A percentile compares a stretch with the other conserved stretches of the same genome.
phyloP scores from a whole-genome alignment of 1,140 invertebrate genomes.

The Trichonephila clavata region DNA sequence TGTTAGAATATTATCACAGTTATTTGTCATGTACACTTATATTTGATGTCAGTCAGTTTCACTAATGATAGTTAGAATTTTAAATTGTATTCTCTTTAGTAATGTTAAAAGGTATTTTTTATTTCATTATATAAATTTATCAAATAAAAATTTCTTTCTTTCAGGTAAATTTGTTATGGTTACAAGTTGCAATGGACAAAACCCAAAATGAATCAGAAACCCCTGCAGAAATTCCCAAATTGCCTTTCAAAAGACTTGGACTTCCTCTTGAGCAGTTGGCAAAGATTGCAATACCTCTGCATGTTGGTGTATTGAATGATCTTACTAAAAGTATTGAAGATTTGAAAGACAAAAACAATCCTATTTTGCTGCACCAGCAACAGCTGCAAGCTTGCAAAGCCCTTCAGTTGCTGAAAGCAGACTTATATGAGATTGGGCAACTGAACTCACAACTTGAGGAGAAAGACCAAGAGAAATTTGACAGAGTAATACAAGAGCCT shows the following conservation, averaged over 20 bases:
- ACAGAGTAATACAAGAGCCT: not conserved
- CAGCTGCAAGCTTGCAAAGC: constrained; percentile 52
- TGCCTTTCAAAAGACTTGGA: constrained; percentile 41
- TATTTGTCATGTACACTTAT: no score
- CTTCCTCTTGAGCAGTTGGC: constrained; percentile 25
- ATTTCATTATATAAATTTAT: not conserved
- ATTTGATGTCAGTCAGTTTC: no score
- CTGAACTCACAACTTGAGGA: constrained; percentile 9
- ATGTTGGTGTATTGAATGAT: constrained; percentile 9
- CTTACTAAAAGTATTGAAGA: constrained; percentile 10
- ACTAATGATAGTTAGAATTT: no score
- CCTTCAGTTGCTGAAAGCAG: constrained; percentile 57
- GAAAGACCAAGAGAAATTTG: not conserved
- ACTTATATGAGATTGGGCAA: constrained; percentile 52
- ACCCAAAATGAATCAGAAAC: not conserved
- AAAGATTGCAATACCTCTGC: constrained; percentile 47
- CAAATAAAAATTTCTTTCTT: not conserved
- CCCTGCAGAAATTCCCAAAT: not conserved
- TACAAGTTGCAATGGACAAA: not conserved
- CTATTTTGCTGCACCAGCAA: not conserved
- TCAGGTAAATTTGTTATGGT: not conserved
- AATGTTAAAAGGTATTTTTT: no score
- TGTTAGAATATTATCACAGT: no score
- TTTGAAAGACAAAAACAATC: not conserved
- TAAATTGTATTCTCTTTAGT: no score